Evolutionary conservation across 1,140 invertebrate species (phyloP).

Genomic region (Aradophagus sp.): DNA sequence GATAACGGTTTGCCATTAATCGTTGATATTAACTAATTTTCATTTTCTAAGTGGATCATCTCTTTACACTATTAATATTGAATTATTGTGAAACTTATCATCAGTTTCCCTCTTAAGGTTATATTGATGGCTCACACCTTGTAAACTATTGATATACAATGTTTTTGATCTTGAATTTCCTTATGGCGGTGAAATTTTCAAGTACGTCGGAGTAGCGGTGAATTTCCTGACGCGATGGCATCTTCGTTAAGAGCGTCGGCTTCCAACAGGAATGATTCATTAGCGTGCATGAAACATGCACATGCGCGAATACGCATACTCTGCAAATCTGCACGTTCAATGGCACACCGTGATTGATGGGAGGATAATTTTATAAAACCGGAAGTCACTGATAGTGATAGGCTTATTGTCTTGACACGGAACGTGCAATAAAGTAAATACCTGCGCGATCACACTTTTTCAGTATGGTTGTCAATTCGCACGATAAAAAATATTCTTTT

Average conservation of each 20-base stretch:
- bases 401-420: slow-evolving; percentile 17
- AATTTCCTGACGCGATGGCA: slow-evolving; percentile 50
- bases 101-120: too few species aligned
- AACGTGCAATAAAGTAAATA: slow-evolving; percentile 22
- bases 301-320: slow-evolving; percentile 47
- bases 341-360: slow-evolving; percentile 49
- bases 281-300: slow-evolving; percentile 44
- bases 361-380: slow-evolving; percentile 49
- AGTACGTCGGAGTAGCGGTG: slow-evolving; percentile 15
- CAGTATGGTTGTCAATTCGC: too few species aligned
- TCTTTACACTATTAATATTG: too few species aligned
- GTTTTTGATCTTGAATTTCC: slow-evolving; percentile 12
- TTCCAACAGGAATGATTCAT: slow-evolving; percentile 55
- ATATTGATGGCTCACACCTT: too few species aligned
- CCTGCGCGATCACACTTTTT: slow-evolving; percentile 1
- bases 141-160: too few species aligned
- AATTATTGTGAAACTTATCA: too few species aligned
- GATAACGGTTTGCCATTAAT: too few species aligned
- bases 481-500: too few species aligned
- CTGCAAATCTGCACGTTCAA: slow-evolving; percentile 38
- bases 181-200: slow-evolving; percentile 19
- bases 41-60: too few species aligned
- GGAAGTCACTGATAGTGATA: slow-evolving; percentile 30
- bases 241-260: slow-evolving; percentile 46
- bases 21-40: too few species aligned